These are phyloP conservation scores for Platichthys stellatus DNA, from an alignment of 2,113 vertebrate genomes.

Conservation along the genomic window DNA sequence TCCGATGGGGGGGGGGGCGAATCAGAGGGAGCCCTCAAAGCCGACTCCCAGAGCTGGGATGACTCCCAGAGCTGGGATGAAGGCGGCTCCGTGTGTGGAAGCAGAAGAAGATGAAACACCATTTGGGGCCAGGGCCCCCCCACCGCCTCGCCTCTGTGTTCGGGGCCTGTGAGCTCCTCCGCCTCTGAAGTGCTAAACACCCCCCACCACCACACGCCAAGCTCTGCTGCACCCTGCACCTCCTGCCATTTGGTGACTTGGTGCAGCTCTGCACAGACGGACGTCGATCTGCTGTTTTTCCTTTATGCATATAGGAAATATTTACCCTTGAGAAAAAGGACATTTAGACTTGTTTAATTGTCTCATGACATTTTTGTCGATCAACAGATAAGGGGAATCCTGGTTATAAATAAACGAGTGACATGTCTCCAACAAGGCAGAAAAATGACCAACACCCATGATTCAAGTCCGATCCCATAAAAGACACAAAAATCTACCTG, in stretches of 20 bases:
- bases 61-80: constrained; percentile 74
- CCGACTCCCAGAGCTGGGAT: constrained; percentile 67
- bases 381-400: no score
- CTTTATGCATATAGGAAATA: not conserved
- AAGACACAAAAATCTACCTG: not conserved
- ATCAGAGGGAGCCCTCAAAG: constrained; percentile 75
- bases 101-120: constrained; percentile 80
- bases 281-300: not conserved
- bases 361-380: not conserved
- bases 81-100: constrained; percentile 73
- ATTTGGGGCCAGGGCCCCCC: constrained; percentile 78
- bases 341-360: not conserved
- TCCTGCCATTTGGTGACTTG: constrained; percentile 77
- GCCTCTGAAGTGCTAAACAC: constrained; percentile 77
- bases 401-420: not conserved
- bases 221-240: constrained; percentile 60
- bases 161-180: constrained; percentile 66
- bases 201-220: constrained; percentile 39
- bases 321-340: not conserved
- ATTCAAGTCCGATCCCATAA: not conserved
- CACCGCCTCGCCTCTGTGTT: constrained; percentile 74
- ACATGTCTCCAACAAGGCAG: no score
- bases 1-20: constrained; percentile 30
- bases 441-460: not conserved
- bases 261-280: constrained; percentile 12